These are phyloP conservation scores for Cylas formicarius DNA, from an alignment of 1,140 invertebrate genomes.

Conservation along the genomic window DNA sequence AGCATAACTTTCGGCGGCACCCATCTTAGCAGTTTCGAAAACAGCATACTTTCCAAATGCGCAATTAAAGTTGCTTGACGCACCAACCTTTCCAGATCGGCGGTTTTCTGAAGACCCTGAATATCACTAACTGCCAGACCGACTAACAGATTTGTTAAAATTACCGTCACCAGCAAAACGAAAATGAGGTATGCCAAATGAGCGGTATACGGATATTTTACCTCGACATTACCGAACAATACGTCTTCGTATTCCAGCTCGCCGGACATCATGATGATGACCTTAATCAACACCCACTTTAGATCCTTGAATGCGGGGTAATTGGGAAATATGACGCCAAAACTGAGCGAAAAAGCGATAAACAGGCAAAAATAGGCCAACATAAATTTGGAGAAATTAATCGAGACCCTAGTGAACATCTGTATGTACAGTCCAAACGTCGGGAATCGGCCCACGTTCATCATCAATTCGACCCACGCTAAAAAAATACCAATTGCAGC, in stretches of 20 bases:
- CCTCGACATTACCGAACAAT: slow-evolving; percentile 57
- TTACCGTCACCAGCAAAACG: slow-evolving; percentile 75
- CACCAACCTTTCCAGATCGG: slow-evolving; percentile 69
- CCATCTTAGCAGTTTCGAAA: slow-evolving; percentile 62
- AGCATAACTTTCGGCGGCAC: slow-evolving; percentile 56
- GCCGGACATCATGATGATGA: slow-evolving; percentile 83
- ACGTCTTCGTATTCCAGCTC: slow-evolving; percentile 78
- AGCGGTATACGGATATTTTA: slow-evolving; percentile 57
- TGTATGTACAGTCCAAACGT: slow-evolving; percentile 79
- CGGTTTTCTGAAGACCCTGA: slow-evolving; percentile 72
- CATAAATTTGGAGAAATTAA: slow-evolving; percentile 78
- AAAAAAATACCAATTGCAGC: slow-evolving; percentile 70
- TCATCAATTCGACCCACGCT: slow-evolving; percentile 73
- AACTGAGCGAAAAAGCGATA: slow-evolving; percentile 68
- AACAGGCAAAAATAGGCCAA: slow-evolving; percentile 72
- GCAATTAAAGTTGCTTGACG: slow-evolving; percentile 71
- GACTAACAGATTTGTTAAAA: slow-evolving; percentile 77
- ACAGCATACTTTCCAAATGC: slow-evolving; percentile 71
- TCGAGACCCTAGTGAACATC: slow-evolving; percentile 76
- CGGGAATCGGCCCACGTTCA: slow-evolving; percentile 75
- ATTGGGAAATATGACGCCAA: slow-evolving; percentile 70
- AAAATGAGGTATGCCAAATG: slow-evolving; percentile 68
- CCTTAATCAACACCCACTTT: slow-evolving; percentile 60
- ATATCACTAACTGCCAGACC: slow-evolving; percentile 79
- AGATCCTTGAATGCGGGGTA: slow-evolving; percentile 62